Percentiles rank a stretch among this genome's conserved stretches.
These are phyloP conservation scores for Hydrophis major DNA, from an alignment of 2,797 vertebrate species.

Conservation along the genomic window DNA sequence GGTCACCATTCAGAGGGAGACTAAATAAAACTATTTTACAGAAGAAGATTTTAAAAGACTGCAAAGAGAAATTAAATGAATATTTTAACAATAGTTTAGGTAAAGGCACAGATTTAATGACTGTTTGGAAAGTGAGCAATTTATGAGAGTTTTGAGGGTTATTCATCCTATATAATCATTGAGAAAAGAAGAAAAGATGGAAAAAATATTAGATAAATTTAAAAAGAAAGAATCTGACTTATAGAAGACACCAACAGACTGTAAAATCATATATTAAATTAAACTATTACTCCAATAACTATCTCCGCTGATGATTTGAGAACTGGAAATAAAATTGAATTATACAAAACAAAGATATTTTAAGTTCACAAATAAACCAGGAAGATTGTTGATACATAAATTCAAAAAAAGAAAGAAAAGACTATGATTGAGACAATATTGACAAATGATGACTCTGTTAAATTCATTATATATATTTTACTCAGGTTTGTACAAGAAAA, in stretches of 20 bases:
- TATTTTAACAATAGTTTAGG: not conserved
- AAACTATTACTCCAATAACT: not conserved
- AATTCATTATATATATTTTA: not conserved
- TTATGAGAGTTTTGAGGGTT: not conserved
- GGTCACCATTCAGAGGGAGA: not conserved
- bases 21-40: not conserved
- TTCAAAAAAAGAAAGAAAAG: not conserved
- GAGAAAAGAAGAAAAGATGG: not conserved
- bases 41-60: not conserved
- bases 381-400: not conserved
- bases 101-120: not conserved
- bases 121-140: not conserved
- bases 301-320: not conserved
- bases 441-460: not conserved
- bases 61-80: not conserved
- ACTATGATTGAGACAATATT: not conserved
- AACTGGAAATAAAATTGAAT: not conserved
- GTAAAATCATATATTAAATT: not conserved
- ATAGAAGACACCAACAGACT: not conserved
- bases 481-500: not conserved
- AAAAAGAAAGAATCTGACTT: not conserved
- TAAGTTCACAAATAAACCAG: not conserved
- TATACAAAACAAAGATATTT: not conserved
- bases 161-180: not conserved
- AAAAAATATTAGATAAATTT: not conserved